Evolutionary conservation across 2,888 invertebrate genomes (phyloP).

Genomic region (Xestobium rufovillosum): DNA sequence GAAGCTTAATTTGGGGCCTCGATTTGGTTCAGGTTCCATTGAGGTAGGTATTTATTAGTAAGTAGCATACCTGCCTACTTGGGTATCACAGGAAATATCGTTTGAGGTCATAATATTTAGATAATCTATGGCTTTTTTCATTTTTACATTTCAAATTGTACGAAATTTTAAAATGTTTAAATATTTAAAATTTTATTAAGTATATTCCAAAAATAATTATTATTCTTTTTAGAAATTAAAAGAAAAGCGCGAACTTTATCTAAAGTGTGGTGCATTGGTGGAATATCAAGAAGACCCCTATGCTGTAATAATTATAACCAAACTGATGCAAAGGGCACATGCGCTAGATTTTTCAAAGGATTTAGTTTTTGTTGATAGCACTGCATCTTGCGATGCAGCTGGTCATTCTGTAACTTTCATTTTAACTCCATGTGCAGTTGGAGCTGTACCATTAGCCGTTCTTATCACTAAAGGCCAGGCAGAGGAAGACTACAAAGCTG

Average conservation of each 20-base stretch:
- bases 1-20: not conserved
- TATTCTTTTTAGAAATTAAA: conserved; percentile 1
- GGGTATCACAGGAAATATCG: too few species aligned
- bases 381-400: conserved; percentile 1
- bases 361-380: not conserved
- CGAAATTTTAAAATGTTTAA: too few species aligned
- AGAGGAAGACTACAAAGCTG: conserved; percentile 2
- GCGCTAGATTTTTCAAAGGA: too few species aligned
- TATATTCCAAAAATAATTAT: not conserved
- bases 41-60: conserved; percentile 1
- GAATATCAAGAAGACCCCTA: too few species aligned
- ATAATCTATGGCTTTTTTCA: too few species aligned
- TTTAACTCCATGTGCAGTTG: too few species aligned
- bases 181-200: too few species aligned
- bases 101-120: too few species aligned
- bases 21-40: not conserved
- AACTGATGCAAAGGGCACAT: too few species aligned
- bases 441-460: conserved; percentile 1
- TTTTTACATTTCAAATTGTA: too few species aligned
- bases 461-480: not conserved
- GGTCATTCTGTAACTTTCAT: not conserved
- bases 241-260: not conserved
- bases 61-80: too few species aligned
- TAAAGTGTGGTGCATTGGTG: not conserved
- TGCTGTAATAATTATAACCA: too few species aligned